phyloP scores from a whole-genome alignment of 2,113 vertebrate species.

The Syrmaticus mikado region DNA sequence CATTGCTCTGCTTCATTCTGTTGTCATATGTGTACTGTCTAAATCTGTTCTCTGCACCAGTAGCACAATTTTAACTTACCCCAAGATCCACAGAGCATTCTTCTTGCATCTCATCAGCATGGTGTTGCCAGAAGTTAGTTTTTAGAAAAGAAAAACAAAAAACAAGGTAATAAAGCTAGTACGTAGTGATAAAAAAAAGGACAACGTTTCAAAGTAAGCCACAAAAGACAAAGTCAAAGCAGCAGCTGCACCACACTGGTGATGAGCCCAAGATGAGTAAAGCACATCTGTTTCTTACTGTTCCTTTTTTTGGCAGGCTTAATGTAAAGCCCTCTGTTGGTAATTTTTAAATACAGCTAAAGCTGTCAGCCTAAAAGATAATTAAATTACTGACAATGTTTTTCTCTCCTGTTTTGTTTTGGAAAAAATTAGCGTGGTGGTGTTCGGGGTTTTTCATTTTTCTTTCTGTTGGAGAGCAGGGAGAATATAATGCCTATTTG shows the following conservation, averaged over 20 bases:
- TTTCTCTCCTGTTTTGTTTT: not conserved
- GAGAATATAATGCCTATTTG: not conserved
- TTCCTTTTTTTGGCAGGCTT: slow-evolving; percentile 49
- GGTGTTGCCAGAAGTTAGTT: not conserved
- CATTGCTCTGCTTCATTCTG: not conserved
- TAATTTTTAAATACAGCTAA: slow-evolving; percentile 52
- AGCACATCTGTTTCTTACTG: slow-evolving; percentile 58
- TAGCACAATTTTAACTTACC: not conserved
- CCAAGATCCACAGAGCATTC: not conserved
- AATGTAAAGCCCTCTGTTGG: not conserved
- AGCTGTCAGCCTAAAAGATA: slow-evolving; percentile 43
- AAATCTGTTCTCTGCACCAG: not conserved
- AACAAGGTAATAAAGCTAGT: not conserved
- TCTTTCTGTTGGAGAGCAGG: not conserved
- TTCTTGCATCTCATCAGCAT: not conserved
- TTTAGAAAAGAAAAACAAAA: not conserved
- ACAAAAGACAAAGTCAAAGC: slow-evolving; percentile 37
- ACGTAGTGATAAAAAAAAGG: not conserved
- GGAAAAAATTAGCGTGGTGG: not conserved
- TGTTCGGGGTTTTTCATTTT: not conserved
- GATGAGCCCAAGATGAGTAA: slow-evolving; percentile 27
- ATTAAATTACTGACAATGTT: slow-evolving; percentile 50
- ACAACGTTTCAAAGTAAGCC: slow-evolving; percentile 50
- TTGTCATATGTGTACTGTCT: not conserved
- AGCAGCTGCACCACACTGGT: slow-evolving; percentile 42